Conservation (phyloP, 1,140 invertebrate species). For the Mercenaria mercenaria region DNA sequence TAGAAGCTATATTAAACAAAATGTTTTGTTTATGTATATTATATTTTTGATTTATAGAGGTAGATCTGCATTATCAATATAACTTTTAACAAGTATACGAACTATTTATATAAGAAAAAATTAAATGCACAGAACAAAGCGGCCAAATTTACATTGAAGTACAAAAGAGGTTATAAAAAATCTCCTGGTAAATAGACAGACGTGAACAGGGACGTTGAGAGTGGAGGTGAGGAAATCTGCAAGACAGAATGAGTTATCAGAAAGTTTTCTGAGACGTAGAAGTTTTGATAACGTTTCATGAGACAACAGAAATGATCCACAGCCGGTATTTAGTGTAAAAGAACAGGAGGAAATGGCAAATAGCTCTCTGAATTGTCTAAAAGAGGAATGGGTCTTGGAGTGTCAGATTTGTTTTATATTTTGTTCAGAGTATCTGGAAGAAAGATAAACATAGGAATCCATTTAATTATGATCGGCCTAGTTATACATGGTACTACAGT, state of each 20-base stretch:
- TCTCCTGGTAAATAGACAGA: too few species aligned
- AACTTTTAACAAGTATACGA: too few species aligned
- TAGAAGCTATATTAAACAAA: too few species aligned
- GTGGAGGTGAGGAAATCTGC: slow-evolving; percentile 25
- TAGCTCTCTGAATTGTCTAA: slow-evolving; percentile 62
- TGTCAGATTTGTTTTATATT: slow-evolving; percentile 53
- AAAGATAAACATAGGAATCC: slow-evolving; percentile 30
- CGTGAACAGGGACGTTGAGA: background rate
- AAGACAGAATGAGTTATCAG: background rate
- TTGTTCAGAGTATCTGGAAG: slow-evolving; percentile 43
- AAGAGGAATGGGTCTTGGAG: slow-evolving; percentile 65
- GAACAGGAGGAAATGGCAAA: slow-evolving; percentile 49
- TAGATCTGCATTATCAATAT: too few species aligned
- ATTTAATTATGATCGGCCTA: slow-evolving; percentile 12
- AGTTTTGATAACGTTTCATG: background rate
- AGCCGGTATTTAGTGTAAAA: slow-evolving; percentile 48
- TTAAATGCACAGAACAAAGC: too few species aligned
- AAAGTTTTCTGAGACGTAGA: background rate
- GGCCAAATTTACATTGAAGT: too few species aligned
- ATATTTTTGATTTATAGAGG: too few species aligned
- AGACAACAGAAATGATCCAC: slow-evolving; percentile 54
- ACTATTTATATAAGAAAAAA: too few species aligned
- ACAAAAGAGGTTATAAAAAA: too few species aligned
- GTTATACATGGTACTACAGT: slow-evolving; percentile 47
- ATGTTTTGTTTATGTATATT: too few species aligned